A percentile compares a stretch with the other conserved stretches of the same genome.
Evolutionary conservation across 2,113 vertebrate genomes (phyloP).

Genomic region (Tretioscincus oriximinensis): DNA sequence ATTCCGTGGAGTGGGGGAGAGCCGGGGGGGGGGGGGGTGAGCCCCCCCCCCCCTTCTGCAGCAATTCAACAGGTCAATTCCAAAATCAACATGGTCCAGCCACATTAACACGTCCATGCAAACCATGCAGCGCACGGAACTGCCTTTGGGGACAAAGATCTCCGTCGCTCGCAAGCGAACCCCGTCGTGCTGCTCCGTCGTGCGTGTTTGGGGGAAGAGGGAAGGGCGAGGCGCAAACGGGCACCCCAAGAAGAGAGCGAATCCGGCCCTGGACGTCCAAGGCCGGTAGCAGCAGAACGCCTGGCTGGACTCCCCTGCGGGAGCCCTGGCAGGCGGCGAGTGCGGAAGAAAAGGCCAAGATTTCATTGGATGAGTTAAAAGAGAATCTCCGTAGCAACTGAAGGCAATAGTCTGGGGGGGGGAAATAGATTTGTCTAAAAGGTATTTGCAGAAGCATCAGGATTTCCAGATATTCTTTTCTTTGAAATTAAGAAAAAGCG

Average conservation of each 20-base stretch:
- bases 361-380: conserved; percentile 51
- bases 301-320: conserved; percentile 42
- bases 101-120: conserved; percentile 71
- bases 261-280: conserved; percentile 23
- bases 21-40: not conserved
- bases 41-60: conserved; percentile 62
- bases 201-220: too few relatives aligned
- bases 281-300: conserved; percentile 64
- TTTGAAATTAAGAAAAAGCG: not conserved
- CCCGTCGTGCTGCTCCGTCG: not conserved
- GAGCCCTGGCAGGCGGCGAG: conserved; percentile 42
- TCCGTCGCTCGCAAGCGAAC: conserved; percentile 30
- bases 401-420: conserved; percentile 71
- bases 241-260: conserved; percentile 1
- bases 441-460: conserved; percentile 60
- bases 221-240: conserved; percentile 5
- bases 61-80: conserved; percentile 67
- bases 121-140: conserved; percentile 50
- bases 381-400: conserved; percentile 45
- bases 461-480: conserved; percentile 53
- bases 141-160: conserved; percentile 27
- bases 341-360: conserved; percentile 45
- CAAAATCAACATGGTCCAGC: conserved; percentile 80
- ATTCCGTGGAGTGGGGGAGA: conserved; percentile 51
- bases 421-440: conserved; percentile 31